Evolutionary conservation across 2,888 invertebrate species (phyloP), one percentile per base, ranked within the genome.

Genomic region (Tetramorium bicarinatum): DNA sequence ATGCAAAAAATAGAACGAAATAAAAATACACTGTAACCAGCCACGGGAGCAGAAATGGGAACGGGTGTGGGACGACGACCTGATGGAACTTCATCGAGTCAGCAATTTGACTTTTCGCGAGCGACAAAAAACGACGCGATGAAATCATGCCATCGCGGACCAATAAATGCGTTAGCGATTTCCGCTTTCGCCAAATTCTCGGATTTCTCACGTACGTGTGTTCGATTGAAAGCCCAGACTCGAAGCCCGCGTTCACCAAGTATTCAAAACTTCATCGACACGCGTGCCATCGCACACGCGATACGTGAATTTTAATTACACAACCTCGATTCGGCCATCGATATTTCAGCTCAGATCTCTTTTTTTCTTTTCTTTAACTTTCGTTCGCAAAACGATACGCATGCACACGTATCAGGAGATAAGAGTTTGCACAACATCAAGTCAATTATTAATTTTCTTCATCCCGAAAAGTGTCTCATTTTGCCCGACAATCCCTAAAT

Each of bases 131-230:
- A 75, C 44, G n/a, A 8, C 9, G 29, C 13, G 49, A 15, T 25
- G 47, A 4, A n/a, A n/a, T 56, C 72, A 54, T 56, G 72, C 79
- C 54, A 75, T 83, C 56, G 64, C n/a, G 41, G 69, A 83, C 87
- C 87, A 74, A 88, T 88, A 66, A 85, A 85, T 77, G 67, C 69
- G 82, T 83, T 62, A 83, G 89, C 89, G 69, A 85, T 87, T 81
- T 82, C 77, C 38, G 79, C 66, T 82, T 77, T 82, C 56, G 56
- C 47, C 9, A 77, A 66, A 66, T 67, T 87, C 85, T 84, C 85
- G 72, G 64, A 56, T 87, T 67, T 77, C 82, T 77, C 76, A 66
- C 82, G 59, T 81, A 72, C 52, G 62, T n/a, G 6, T 9, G 25
- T 29, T 29, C 49, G 44, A 9, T 8, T 38, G 15, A 38, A 38